Conservation (phyloP, 2,888 invertebrate species). For the Chorisops tibialis region DNA sequence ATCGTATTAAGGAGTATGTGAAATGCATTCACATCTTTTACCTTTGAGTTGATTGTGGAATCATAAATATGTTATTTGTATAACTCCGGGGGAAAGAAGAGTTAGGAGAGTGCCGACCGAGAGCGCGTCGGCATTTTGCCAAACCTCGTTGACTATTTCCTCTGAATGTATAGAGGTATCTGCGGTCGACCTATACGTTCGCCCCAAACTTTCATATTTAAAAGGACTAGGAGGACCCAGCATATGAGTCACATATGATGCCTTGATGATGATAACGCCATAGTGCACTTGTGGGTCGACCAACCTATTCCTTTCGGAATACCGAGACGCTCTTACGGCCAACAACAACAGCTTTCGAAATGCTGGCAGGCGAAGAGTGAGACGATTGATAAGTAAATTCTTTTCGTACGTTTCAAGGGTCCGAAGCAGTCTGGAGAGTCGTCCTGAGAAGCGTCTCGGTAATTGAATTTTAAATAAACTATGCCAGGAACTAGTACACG, state of each 20-base stretch:
- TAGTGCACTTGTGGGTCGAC: conserved; percentile 16
- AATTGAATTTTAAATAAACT: conserved; percentile 24
- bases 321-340: not conserved
- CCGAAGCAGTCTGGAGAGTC: not conserved
- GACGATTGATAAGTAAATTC: conserved; percentile 11
- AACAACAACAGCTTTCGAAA: not conserved
- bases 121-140: no score
- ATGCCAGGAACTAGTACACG: not conserved
- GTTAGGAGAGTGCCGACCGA: no score
- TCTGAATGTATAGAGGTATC: no score
- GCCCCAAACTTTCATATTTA: no score
- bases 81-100: no score
- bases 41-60: no score
- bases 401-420: not conserved
- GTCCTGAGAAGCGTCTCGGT: conserved; percentile 14
- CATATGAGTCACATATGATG: conserved; percentile 20
- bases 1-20: no score
- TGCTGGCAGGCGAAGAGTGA: not conserved
- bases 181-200: no score
- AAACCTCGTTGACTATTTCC: no score
- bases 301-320: conserved; percentile 16
- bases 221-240: not conserved
- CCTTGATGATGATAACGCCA: conserved; percentile 16
- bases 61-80: no score
- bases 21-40: no score